These are phyloP conservation scores for Ischnus inquisitorius DNA, from an alignment of 2,888 invertebrate genomes.

Conservation along the genomic window DNA sequence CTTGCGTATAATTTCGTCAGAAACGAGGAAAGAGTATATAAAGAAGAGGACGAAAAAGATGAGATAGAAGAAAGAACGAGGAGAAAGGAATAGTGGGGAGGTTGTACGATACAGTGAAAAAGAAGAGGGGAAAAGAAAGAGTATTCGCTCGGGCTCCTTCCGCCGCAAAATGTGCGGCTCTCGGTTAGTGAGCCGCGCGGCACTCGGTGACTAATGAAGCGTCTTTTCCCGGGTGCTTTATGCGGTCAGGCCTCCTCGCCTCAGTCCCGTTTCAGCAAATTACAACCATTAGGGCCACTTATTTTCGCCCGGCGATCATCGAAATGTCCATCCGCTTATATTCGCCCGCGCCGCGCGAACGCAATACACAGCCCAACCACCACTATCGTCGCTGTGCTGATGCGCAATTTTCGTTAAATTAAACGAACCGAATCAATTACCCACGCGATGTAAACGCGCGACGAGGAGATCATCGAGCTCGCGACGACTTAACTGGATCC, in stretches of 20 bases:
- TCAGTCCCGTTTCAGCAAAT: constrained; percentile 82
- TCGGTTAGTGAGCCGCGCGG: constrained; percentile 45
- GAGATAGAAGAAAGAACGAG: constrained; percentile 3
- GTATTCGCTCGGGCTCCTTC: constrained; percentile 48
- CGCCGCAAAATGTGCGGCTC: constrained; percentile 54
- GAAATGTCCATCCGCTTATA: constrained; percentile 76
- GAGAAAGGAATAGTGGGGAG: constrained; percentile 20
- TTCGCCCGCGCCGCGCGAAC: constrained; percentile 26
- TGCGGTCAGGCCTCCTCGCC: constrained; percentile 74
- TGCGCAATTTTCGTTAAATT: constrained; percentile 83
- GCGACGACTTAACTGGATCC: constrained; percentile 16
- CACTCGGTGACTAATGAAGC: constrained; percentile 76
- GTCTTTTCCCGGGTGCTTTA: constrained; percentile 80
- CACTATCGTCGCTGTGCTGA: constrained; percentile 23
- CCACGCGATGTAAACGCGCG: constrained; percentile 66
- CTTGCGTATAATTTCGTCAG: constrained; percentile 57
- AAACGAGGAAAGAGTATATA: constrained; percentile 12
- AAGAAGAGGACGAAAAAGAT: constrained; percentile 8
- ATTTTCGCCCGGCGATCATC: constrained; percentile 79
- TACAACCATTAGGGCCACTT: constrained; percentile 83
- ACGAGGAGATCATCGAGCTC: constrained; percentile 42
- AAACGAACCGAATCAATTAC: constrained; percentile 84
- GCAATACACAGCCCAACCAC: neutral
- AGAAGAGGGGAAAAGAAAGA: constrained; percentile 48
- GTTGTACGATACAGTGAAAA: constrained; percentile 31